phyloP scores from a whole-genome alignment of 2,888 invertebrate genomes.

The Ryuthela nishihirai region DNA sequence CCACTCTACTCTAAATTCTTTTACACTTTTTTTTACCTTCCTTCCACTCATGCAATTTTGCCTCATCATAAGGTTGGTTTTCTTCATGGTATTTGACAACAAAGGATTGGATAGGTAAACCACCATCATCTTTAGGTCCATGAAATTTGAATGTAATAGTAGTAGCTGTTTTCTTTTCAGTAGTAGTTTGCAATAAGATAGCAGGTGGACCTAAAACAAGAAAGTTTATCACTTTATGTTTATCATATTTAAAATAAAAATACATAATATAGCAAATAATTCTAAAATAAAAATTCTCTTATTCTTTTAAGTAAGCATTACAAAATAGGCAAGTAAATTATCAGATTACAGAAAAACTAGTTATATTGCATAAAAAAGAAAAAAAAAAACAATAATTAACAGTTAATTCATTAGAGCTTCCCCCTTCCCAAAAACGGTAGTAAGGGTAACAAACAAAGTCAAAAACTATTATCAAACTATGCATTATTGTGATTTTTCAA shows the following conservation, averaged over 20 bases:
- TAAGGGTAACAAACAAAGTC: too few relatives aligned
- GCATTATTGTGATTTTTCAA: too few relatives aligned
- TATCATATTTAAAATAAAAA: background rate
- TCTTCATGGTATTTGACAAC: slow-evolving; percentile 71
- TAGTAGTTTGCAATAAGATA: slow-evolving; percentile 62
- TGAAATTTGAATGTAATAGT: slow-evolving; percentile 74
- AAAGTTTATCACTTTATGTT: background rate
- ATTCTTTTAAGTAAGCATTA: too few relatives aligned
- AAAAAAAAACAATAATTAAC: background rate
- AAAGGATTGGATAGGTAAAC: slow-evolving; percentile 69
- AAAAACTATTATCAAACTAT: too few relatives aligned
- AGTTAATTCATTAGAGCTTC: background rate
- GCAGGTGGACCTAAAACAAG: slow-evolving; percentile 57
- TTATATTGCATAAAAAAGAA: too few relatives aligned
- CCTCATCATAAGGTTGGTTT: slow-evolving; percentile 64
- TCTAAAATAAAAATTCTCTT: too few relatives aligned
- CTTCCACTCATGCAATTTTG: slow-evolving; percentile 72
- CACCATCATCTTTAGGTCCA: slow-evolving; percentile 69
- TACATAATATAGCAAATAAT: background rate
- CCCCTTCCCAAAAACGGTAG: too few relatives aligned
- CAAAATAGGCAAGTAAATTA: too few relatives aligned
- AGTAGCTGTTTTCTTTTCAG: slow-evolving; percentile 64
- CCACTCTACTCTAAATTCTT: background rate
- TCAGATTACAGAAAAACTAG: too few relatives aligned
- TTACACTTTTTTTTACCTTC: slow-evolving; percentile 52